These are phyloP conservation scores for Clarias fuscus DNA, from an alignment of 2,797 vertebrate species.

Conservation along the genomic window DNA sequence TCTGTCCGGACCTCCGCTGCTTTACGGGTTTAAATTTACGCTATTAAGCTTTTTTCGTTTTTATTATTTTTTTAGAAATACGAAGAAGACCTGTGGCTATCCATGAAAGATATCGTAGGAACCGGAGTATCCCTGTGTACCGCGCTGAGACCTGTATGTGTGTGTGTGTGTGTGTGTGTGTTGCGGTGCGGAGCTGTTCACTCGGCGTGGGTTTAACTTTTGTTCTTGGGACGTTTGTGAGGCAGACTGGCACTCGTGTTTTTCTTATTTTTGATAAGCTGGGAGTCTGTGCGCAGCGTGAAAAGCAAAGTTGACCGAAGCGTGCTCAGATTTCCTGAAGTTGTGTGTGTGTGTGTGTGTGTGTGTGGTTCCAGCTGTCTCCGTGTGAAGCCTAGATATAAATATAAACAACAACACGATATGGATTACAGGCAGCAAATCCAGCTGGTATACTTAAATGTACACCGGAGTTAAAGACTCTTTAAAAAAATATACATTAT, in stretches of 20 bases:
- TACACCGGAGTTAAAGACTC: conserved; percentile 43
- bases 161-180: not conserved
- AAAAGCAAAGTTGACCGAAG: conserved; percentile 35
- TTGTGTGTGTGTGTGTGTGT: conserved; percentile 44
- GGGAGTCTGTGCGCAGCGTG: not conserved
- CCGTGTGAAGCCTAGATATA: conserved; percentile 43
- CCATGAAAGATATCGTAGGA: too few species aligned
- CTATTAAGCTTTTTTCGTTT: not conserved
- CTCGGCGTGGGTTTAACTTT: not conserved
- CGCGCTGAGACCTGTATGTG: not conserved
- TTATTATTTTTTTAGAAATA: not conserved
- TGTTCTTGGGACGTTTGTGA: not conserved
- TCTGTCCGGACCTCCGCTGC: too few species aligned
- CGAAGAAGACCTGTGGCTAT: not conserved
- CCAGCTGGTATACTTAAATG: conserved; percentile 64
- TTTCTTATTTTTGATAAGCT: not conserved
- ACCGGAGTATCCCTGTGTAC: conserved; percentile 23
- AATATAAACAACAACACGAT: conserved; percentile 19
- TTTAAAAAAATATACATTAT: too few species aligned
- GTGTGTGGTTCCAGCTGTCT: conserved; percentile 58
- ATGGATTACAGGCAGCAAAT: conserved; percentile 53
- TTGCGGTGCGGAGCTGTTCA: conserved; percentile 11
- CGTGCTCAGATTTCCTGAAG: conserved; percentile 55
- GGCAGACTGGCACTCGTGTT: not conserved
- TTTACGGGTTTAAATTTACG: too few species aligned